Base-by-base conservation (phyloP, 2,888 invertebrate genomes). In the Taenaris catops region DNA sequence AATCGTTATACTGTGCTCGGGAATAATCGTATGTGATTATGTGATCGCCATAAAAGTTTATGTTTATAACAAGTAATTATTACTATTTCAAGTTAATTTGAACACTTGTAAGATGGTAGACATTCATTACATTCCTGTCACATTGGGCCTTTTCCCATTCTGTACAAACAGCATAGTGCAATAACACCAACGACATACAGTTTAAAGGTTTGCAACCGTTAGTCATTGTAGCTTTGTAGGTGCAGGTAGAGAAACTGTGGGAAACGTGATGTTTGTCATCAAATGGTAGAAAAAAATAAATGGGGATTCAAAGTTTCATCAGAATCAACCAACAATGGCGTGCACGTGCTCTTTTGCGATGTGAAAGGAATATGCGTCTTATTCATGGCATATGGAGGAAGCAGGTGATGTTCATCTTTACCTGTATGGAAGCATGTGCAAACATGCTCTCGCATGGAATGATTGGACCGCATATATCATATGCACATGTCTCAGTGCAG, bases 181-280 rank as follows among this genome's bases (percentile, higher is more conserved):
- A n/a, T 17, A 26, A 8, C 17, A 16, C 6, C 9, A 4, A 1
- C 5, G 1, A 2, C 7, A 4, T 1, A 18, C 2, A 8, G 9
- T n/a, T 9, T 9, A n/a, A 10, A 7, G 10, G 18, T 19, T 6
- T 17, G 18, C 8, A 18, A 27, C 27, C 7, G 21, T 29, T 21
- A 31, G 31, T 32, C 14, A 18, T 32, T 25, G 18, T 16, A 4
- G n/a, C n/a, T n/a, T n/a, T 23, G 9, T 7, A 7, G 7, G 19
- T 17, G 31, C 42, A 67, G 63, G 61, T 61, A 67, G 62, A 61
- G 64, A 67, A 65, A 65, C 67, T 69, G 65, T 74, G 74, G 58
- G 74, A 74, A 69, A 35, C 29, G 12, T 26, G 20, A 20, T 18
- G 26, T 38, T 36, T 45, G 38, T 32, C 25, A 34, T 35, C 7